Conservation (phyloP, 2,113 vertebrate genomes). For the Hoplias malabaricus region DNA sequence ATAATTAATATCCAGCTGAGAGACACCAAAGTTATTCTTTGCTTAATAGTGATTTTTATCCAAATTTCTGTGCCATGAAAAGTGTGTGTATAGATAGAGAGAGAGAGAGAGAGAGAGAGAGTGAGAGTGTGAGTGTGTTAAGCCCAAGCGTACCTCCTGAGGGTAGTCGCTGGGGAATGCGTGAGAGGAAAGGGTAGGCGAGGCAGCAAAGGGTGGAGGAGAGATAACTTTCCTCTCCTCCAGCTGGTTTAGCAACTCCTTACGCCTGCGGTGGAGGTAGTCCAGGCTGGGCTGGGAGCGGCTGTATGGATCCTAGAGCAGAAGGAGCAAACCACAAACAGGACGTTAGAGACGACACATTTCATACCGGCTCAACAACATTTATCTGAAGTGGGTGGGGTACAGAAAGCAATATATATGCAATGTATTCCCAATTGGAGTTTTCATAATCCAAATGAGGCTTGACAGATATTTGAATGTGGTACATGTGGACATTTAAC, state of each 20-base stretch:
- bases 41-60: not conserved
- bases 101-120: too few species aligned
- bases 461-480: too few species aligned
- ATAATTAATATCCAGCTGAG: not conserved
- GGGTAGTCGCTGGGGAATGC: conserved; percentile 82
- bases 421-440: too few species aligned
- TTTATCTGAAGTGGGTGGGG: not conserved
- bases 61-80: not conserved
- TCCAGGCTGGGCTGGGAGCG: conserved; percentile 86
- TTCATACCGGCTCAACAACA: not conserved
- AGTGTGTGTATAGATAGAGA: too few species aligned
- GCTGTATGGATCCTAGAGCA: conserved; percentile 73
- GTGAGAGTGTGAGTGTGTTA: too few species aligned
- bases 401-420: not conserved
- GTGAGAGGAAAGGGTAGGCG: conserved; percentile 84
- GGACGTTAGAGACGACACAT: not conserved
- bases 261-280: conserved; percentile 89
- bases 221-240: conserved; percentile 96
- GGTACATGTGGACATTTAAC: too few species aligned
- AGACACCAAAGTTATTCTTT: not conserved
- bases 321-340: conserved; percentile 2
- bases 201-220: conserved; percentile 92
- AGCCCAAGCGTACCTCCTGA: conserved; percentile 76
- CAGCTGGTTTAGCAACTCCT: conserved; percentile 94
- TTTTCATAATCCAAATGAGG: too few species aligned